Evolutionary conservation across 1,140 invertebrate genomes (phyloP).

Genomic region (Pissodes strobi): DNA sequence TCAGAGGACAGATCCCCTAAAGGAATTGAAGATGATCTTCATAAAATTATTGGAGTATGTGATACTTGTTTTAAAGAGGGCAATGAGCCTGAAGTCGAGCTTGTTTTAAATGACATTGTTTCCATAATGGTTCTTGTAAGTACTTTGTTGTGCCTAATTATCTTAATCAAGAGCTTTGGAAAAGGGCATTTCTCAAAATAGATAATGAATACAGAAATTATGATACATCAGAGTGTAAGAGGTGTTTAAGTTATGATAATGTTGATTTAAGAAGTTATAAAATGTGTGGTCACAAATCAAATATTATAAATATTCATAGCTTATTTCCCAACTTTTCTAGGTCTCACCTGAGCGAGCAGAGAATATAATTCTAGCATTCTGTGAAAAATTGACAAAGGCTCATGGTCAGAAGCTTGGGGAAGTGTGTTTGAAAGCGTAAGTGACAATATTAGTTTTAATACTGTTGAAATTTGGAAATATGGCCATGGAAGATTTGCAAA

Average conservation of each 20-base stretch:
- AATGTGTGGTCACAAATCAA: too few species aligned
- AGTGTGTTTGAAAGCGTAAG: constrained; percentile 86
- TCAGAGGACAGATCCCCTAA: constrained; percentile 87
- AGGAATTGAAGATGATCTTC: constrained; percentile 90
- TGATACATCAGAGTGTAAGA: too few species aligned
- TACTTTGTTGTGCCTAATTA: too few species aligned
- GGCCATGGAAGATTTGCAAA: too few species aligned
- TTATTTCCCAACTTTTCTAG: constrained; percentile 58
- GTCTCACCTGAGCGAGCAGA: constrained; percentile 86
- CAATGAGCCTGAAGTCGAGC: constrained; percentile 79
- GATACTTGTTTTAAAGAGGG: constrained; percentile 89
- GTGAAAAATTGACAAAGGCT: constrained; percentile 91
- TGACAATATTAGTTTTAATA: too few species aligned
- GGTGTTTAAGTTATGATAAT: too few species aligned
- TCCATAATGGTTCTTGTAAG: constrained; percentile 88
- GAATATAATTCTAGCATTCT: constrained; percentile 88
- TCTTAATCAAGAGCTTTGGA: too few species aligned
- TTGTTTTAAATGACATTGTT: constrained; percentile 87
- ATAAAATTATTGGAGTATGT: constrained; percentile 93
- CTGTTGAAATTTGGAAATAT: constrained; percentile 17
- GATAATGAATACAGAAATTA: too few species aligned
- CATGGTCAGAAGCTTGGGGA: constrained; percentile 80
- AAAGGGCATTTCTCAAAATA: too few species aligned
- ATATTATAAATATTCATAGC: too few species aligned
- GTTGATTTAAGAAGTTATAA: too few species aligned